Percentiles rank a stretch among this genome's conserved stretches.
Conservation (phyloP, 2,797 vertebrate genomes). For the Sciurus vulgaris region DNA sequence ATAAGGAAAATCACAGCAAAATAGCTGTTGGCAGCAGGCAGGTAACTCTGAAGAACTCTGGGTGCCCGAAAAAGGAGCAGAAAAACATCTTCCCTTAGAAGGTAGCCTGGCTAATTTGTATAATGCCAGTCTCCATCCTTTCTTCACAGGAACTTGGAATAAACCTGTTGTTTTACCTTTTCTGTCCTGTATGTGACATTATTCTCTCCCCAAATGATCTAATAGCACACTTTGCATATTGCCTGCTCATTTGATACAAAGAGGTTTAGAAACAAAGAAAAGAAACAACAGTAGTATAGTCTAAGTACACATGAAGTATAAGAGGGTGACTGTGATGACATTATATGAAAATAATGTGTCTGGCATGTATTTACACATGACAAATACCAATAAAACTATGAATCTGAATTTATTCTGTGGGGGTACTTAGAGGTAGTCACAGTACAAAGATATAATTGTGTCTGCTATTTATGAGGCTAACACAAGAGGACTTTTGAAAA, state of each 20-base stretch:
- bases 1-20: constrained; percentile 56
- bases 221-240: neutral
- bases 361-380: neutral
- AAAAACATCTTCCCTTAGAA: constrained; percentile 23
- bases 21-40: constrained; percentile 6
- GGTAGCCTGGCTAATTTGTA: neutral
- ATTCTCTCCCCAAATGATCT: neutral
- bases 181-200: constrained; percentile 23
- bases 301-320: neutral
- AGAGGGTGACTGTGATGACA: constrained; percentile 22
- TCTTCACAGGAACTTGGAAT: neutral
- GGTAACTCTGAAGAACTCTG: neutral
- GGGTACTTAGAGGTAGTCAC: constrained; percentile 2
- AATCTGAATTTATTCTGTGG: constrained; percentile 25
- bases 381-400: constrained; percentile 25
- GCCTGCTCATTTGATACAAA: neutral
- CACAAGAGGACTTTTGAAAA: constrained; percentile 56
- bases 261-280: constrained; percentile 37
- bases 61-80: neutral
- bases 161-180: neutral
- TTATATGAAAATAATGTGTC: neutral
- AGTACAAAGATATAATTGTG: constrained; percentile 23
- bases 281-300: neutral
- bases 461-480: constrained; percentile 25
- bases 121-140: neutral